Conservation (phyloP, 2,888 invertebrate genomes). For the Sminthurinus aureus region DNA sequence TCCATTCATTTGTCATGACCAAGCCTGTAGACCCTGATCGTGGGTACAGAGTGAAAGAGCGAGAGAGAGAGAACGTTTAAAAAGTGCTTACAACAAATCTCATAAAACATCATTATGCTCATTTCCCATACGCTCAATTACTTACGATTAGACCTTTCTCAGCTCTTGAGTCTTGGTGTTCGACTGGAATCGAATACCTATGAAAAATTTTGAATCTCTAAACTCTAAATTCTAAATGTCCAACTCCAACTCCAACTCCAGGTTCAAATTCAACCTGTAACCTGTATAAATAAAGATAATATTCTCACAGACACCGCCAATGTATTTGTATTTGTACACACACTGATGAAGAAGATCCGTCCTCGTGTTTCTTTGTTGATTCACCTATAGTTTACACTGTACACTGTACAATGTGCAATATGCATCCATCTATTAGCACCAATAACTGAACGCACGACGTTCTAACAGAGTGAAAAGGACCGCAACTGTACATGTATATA, state of each 20-base stretch:
- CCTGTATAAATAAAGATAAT: not conserved
- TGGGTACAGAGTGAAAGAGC: conserved; percentile 18
- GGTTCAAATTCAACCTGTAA: not conserved
- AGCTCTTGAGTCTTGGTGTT: not conserved
- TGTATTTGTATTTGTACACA: not conserved
- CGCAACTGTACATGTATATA: too few relatives aligned
- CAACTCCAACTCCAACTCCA: conserved; percentile 1
- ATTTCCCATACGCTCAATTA: conserved; percentile 42
- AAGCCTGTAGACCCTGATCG: conserved; percentile 37
- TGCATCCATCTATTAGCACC: too few relatives aligned
- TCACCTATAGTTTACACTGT: not conserved
- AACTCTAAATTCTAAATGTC: too few relatives aligned
- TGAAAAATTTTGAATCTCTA: not conserved
- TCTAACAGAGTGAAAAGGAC: too few relatives aligned
- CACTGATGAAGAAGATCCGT: not conserved
- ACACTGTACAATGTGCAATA: not conserved
- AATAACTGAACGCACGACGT: too few relatives aligned
- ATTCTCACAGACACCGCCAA: not conserved
- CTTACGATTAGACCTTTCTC: conserved; percentile 4
- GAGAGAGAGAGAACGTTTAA: conserved; percentile 40
- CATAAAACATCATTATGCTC: conserved; percentile 54
- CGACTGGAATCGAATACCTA: not conserved
- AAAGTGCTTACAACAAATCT: conserved; percentile 49
- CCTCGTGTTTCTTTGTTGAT: not conserved
- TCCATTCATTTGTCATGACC: conserved; percentile 60